Conservation (phyloP, 2,888 invertebrate genomes). For the Harpalus rubripes region DNA sequence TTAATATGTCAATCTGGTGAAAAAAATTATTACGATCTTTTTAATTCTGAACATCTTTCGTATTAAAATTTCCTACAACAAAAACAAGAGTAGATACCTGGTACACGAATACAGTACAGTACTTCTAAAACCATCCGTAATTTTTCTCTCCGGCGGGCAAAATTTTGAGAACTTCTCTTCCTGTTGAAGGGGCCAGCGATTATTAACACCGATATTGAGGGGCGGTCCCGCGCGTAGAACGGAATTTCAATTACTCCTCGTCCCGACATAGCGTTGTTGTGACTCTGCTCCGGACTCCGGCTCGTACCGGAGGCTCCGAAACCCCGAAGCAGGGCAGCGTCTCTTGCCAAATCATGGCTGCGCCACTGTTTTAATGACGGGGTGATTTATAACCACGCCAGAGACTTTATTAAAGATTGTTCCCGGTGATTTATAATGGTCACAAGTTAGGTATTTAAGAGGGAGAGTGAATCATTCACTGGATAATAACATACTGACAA, state of each 20-base stretch:
- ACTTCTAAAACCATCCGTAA: not conserved
- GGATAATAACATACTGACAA: not conserved
- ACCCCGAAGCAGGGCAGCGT: slow-evolving; percentile 5
- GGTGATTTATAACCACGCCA: slow-evolving; percentile 57
- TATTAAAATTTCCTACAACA: too few species aligned
- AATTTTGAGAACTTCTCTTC: slow-evolving; percentile 13
- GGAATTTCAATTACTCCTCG: slow-evolving; percentile 64
- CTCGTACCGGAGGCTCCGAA: not conserved
- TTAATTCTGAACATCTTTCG: too few species aligned
- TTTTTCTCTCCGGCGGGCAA: not conserved
- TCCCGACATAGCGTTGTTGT: slow-evolving; percentile 28
- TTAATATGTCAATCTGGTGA: too few species aligned
- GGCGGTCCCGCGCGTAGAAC: slow-evolving; percentile 7
- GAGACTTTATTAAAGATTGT: slow-evolving; percentile 63
- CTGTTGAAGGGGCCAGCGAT: slow-evolving; percentile 12
- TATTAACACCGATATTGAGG: slow-evolving; percentile 58
- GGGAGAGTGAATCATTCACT: not conserved
- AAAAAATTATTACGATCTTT: too few species aligned
- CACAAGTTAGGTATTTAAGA: slow-evolving; percentile 27
- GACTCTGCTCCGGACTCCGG: slow-evolving; percentile 14
- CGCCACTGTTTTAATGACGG: slow-evolving; percentile 62
- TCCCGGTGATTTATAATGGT: slow-evolving; percentile 42
- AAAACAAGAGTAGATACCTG: too few species aligned
- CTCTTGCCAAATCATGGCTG: slow-evolving; percentile 57
- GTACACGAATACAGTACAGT: not conserved